Evolutionary conservation across 2,888 invertebrate genomes (phyloP).

Genomic region (Adela reaumurella): DNA sequence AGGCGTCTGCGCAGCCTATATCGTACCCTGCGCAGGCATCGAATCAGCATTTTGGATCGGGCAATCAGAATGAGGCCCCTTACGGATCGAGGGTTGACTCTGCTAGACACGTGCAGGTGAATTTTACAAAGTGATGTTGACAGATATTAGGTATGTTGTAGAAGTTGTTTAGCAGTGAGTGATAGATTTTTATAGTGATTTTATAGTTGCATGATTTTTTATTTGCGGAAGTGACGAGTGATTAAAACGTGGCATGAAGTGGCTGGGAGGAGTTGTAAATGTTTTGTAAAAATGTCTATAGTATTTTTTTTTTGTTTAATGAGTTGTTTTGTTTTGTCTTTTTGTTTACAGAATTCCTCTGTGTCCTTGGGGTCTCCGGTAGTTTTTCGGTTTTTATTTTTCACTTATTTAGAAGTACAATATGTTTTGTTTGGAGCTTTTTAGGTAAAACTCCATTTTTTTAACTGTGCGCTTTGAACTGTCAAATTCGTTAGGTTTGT

Average conservation of each 20-base stretch:
- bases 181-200: not conserved
- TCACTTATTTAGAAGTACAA: constrained; percentile 4
- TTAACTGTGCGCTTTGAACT: too few relatives aligned
- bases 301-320: constrained; percentile 21
- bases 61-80: not conserved
- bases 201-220: not conserved
- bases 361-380: constrained; percentile 46
- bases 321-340: constrained; percentile 18
- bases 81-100: too few relatives aligned
- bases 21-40: too few relatives aligned
- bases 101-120: too few relatives aligned
- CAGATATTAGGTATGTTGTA: too few relatives aligned
- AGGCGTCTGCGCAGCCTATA: too few relatives aligned
- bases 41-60: not conserved
- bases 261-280: constrained; percentile 15
- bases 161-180: not conserved
- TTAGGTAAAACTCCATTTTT: too few relatives aligned
- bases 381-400: constrained; percentile 32
- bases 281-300: constrained; percentile 14
- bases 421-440: constrained; percentile 4
- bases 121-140: too few relatives aligned
- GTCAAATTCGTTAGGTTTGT: too few relatives aligned
- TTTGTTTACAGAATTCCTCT: constrained; percentile 33
- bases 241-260: too few relatives aligned
- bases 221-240: not conserved